phyloP scores from a whole-genome alignment of 2,113 vertebrate genomes.

The Elephantulus edwardii region DNA sequence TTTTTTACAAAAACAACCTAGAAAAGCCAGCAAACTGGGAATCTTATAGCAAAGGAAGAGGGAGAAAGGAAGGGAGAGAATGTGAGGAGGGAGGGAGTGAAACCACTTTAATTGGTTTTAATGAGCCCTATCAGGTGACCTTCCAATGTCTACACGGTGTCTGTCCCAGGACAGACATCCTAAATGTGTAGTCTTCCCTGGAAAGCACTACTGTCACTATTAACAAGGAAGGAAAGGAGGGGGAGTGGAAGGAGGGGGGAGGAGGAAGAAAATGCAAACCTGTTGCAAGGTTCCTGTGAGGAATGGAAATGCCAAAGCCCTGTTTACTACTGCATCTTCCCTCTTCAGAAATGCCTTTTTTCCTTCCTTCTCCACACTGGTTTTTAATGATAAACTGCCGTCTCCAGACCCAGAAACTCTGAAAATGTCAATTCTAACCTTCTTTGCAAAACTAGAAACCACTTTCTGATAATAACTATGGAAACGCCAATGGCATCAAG shows the following conservation, averaged over 20 bases:
- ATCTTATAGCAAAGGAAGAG: background rate
- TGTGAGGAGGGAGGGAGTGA: background rate
- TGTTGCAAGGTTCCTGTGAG: background rate
- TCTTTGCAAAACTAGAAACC: constrained; percentile 35
- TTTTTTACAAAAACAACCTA: background rate
- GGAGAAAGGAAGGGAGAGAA: background rate
- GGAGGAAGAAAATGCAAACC: background rate
- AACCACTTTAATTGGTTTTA: background rate
- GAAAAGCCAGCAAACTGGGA: constrained; percentile 6
- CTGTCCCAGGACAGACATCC: constrained; percentile 22
- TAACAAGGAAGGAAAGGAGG: too few species aligned
- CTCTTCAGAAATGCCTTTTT: background rate
- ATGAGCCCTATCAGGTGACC: background rate
- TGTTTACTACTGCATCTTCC: background rate
- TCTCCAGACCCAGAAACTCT: constrained; percentile 46
- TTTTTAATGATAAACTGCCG: constrained; percentile 53
- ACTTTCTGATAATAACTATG: constrained; percentile 12
- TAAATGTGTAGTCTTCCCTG: background rate
- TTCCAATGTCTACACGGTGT: background rate
- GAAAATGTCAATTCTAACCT: constrained; percentile 38
- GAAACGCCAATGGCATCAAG: background rate
- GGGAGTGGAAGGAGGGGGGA: background rate
- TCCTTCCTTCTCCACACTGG: background rate
- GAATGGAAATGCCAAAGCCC: background rate
- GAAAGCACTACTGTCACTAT: background rate